Evolutionary conservation across 2,888 invertebrate species (phyloP), one percentile per base, ranked within the genome.

Genomic region (Pyralis farinalis): DNA sequence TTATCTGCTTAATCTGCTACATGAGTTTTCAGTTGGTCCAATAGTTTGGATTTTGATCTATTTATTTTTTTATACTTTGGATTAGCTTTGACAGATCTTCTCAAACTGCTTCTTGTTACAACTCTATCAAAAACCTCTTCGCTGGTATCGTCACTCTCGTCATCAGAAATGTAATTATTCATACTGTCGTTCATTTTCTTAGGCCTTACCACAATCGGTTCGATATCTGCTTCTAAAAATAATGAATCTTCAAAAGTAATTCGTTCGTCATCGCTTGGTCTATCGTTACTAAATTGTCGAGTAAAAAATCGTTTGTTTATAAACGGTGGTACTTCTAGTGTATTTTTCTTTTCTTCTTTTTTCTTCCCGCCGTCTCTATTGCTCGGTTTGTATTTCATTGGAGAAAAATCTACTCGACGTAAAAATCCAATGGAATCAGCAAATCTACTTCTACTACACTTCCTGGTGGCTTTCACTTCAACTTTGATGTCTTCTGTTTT

Each of bases 31-130:
- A 87, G 78, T 49, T 87, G 88, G 44, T 85, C 88, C 34, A 88
- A 49, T 16, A 87, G 67, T 54, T 88, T 88, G 0, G 88, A 86
- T 67, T 88, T 88, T 29, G 69, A 71, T 57, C 88, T 66, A 58
- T 75, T 88, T 33, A 88, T 88, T 62, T 88, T 88, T 52, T 88
- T 88, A 51, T 88, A 88, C 51, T 88, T 88, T n/a, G 88, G 88
- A 51, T 88, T 88, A 0, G 83, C 84, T 70, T 88, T 88, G 1
- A 87, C 82, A 1, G 88, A 88, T 55, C 82, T 63, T 57, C 88
- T 68, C 9, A 85, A 66, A 46, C 88, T 88, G 47, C 76, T 87
- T 56, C 88, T 77, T 0, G 78, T 75, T 88, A 88, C 88, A 0
- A 88, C 87, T 55, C 87, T 70, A 28, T 88, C 83, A 42, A 88